Base-by-base conservation (phyloP, 2,113 vertebrate genomes). In the Alaudala cheleensis region DNA sequence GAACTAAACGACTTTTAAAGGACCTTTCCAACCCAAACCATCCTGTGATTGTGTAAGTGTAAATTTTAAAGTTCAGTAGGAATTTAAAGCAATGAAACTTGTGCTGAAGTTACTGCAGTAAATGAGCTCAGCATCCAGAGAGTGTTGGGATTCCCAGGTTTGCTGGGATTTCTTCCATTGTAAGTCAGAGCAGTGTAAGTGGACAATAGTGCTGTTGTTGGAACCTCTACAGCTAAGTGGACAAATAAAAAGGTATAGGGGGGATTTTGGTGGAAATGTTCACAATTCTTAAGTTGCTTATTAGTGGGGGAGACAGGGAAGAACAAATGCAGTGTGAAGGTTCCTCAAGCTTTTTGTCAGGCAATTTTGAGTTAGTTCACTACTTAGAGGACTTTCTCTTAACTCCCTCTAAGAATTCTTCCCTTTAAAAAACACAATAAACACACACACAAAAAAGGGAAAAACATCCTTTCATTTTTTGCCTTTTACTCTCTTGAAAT, bases 231-330 rank as follows among this genome's bases (percentile, higher is more conserved):
- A n/a, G n/a, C n/a, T n/a, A n/a, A n/a, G n/a, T n/a, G n/a, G n/a
- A n/a, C n/a, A n/a, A n/a, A n/a, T n/a, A 25, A 37, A 76, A 58
- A 79, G 16, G 2, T 0, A 0, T 12, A 14, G 11, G 4, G 34
- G 61, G 29, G 4, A n/a, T 71, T 87, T 87, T 78, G 33, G 19
- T 62, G 67, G 37, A 61, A 67, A 34, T 64, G 28, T 57, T 77
- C 31, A 31, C 28, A 12, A 1, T 34, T 87, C 45, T 40, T 62
- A 37, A 84, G 24, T 23, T 61, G 26, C 3, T 82, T 69, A 8
- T 22, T 51, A 56, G 29, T 69, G 13, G 5, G 9, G 15, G 26
- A 69, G 26, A 33, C 26, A 23, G 4, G 20, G 37, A 57, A 2
- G 19, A 64, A 22, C 16, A 80, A 71, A 65, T 72, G 22, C 3